Percentiles rank a stretch among this genome's conserved stretches.
Conservation (phyloP, 2,113 vertebrate genomes). For the Todiramphus chloris region DNA sequence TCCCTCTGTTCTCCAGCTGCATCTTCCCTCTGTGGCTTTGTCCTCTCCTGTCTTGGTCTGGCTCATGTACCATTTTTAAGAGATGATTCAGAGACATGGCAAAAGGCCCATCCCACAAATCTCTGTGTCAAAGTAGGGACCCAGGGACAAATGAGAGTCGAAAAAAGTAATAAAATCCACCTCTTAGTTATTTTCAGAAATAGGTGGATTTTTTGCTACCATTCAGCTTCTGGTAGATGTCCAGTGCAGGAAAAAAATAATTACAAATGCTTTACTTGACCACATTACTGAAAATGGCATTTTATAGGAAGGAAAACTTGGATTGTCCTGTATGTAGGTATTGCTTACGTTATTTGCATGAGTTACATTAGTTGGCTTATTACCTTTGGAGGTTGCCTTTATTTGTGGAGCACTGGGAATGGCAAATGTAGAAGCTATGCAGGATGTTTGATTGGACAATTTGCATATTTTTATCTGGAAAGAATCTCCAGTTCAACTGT, state of each 20-base stretch:
- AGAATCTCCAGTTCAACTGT: not conserved
- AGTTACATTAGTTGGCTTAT: not conserved
- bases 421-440: not conserved
- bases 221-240: not conserved
- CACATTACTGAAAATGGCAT: not conserved
- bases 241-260: not conserved
- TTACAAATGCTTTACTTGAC: not conserved
- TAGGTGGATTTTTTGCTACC: not conserved
- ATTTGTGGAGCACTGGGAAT: not conserved
- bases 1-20: not conserved
- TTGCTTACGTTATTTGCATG: not conserved
- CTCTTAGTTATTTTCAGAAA: not conserved
- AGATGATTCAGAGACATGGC: not conserved
- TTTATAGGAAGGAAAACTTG: not conserved
- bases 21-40: not conserved
- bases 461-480: constrained; percentile 21
- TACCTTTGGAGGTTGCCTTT: not conserved
- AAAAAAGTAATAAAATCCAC: not conserved
- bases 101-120: not conserved
- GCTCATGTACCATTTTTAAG: accelerated
- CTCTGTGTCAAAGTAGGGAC: not conserved
- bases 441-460: not conserved
- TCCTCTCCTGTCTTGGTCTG: not conserved
- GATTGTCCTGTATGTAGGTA: not conserved
- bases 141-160: too few relatives aligned